These are phyloP conservation scores for Drosophila cardini DNA, from an alignment of 1,140 invertebrate species.

Conservation along the genomic window DNA sequence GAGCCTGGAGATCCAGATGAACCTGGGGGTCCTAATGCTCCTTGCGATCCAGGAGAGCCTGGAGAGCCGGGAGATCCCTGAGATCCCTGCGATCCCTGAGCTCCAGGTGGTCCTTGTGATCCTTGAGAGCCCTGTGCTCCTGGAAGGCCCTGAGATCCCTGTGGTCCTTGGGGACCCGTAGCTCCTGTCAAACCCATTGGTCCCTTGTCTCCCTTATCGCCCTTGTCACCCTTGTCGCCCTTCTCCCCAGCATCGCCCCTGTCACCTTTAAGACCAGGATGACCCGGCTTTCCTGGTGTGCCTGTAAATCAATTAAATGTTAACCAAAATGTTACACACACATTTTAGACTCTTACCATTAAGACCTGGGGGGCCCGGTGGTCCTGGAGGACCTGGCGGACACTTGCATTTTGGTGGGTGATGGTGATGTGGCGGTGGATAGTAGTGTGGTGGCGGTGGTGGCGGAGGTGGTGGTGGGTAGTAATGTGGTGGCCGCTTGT, in stretches of 20 bases:
- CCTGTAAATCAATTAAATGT: constrained; percentile 5
- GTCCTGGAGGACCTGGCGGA: constrained; percentile 37
- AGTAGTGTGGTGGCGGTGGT: constrained; percentile 11
- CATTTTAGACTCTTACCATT: background rate
- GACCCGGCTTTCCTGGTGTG: constrained; percentile 16
- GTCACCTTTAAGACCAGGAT: constrained; percentile 22
- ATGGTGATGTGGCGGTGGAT: constrained; percentile 20
- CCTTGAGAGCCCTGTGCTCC: constrained; percentile 29
- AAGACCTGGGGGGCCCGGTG: constrained; percentile 22
- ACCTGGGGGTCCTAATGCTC: constrained; percentile 30
- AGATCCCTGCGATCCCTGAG: constrained; percentile 33
- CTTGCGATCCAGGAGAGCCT: constrained; percentile 33
- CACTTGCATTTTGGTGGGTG: constrained; percentile 30
- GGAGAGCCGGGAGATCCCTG: constrained; percentile 29
- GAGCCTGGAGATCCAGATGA: constrained; percentile 19
- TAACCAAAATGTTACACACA: too few relatives aligned
- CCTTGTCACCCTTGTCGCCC: constrained; percentile 28
- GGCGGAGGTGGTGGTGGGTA: constrained; percentile 23
- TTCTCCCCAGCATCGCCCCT: constrained; percentile 26
- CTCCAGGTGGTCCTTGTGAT: constrained; percentile 27
- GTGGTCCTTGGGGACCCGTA: constrained; percentile 18
- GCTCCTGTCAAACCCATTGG: constrained; percentile 10
- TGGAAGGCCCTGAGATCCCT: constrained; percentile 19
- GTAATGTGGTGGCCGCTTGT: constrained; percentile 21
- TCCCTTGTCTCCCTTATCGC: constrained; percentile 34